phyloP scores from a whole-genome alignment of 2,888 invertebrate species.

The Netelia inedita region DNA sequence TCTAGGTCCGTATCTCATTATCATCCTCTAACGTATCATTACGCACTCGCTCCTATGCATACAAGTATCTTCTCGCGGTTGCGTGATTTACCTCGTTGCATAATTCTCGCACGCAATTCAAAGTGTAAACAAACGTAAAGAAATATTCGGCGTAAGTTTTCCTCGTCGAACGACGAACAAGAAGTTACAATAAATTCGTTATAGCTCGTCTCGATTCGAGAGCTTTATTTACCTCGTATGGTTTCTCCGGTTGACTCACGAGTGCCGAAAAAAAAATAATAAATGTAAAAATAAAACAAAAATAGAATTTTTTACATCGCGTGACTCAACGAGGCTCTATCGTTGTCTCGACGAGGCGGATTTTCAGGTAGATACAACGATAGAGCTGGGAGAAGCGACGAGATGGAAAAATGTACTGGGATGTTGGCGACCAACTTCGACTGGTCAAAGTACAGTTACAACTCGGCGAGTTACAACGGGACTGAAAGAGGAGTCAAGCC shows the following conservation, averaged over 20 bases:
- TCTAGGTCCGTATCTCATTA: not conserved
- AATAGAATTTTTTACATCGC: not conserved
- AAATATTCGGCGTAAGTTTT: too few relatives aligned
- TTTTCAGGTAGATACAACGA: constrained; percentile 28
- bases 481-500: constrained; percentile 41
- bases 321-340: constrained; percentile 32
- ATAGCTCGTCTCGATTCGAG: too few relatives aligned
- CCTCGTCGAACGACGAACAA: too few relatives aligned
- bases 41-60: too few relatives aligned
- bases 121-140: too few relatives aligned
- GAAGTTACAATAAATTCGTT: too few relatives aligned
- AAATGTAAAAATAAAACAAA: not conserved
- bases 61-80: too few relatives aligned
- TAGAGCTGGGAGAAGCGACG: not conserved
- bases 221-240: not conserved
- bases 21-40: not conserved
- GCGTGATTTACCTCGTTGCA: too few relatives aligned
- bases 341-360: not conserved
- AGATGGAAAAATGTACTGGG: not conserved
- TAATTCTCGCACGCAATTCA: too few relatives aligned
- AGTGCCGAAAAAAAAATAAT: constrained; percentile 18
- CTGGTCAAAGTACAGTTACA: constrained; percentile 59
- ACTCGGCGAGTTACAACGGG: constrained; percentile 58
- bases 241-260: not conserved
- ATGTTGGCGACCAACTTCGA: constrained; percentile 25